Conservation (phyloP, 2,888 invertebrate species). For the Seira ritae region DNA sequence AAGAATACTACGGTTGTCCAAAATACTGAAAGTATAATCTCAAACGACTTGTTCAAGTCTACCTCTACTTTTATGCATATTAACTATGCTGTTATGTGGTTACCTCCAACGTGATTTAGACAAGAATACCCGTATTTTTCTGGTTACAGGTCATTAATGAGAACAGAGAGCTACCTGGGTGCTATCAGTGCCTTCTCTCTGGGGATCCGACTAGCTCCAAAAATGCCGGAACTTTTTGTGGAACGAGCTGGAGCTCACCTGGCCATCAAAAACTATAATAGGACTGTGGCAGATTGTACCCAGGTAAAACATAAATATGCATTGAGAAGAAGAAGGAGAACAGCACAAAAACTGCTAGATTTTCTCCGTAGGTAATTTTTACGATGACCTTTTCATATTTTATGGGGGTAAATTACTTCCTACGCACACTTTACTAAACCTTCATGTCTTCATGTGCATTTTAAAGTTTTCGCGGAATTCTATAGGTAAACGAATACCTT, state of each 20-base stretch:
- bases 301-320: slow-evolving; percentile 76
- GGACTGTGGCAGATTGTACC: slow-evolving; percentile 81
- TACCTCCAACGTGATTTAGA: too few relatives aligned
- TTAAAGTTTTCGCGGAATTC: not conserved
- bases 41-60: too few relatives aligned
- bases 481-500: too few relatives aligned
- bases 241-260: slow-evolving; percentile 89
- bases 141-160: slow-evolving; percentile 81
- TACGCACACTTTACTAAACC: not conserved
- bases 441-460: too few relatives aligned
- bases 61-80: too few relatives aligned
- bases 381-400: slow-evolving; percentile 42
- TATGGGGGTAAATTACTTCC: slow-evolving; percentile 34
- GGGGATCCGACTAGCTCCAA: slow-evolving; percentile 84
- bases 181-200: slow-evolving; percentile 89
- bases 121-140: not conserved
- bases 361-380: slow-evolving; percentile 26
- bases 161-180: slow-evolving; percentile 84
- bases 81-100: too few relatives aligned
- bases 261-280: slow-evolving; percentile 84
- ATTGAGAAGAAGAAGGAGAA: not conserved
- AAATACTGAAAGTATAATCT: too few relatives aligned
- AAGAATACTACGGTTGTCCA: too few relatives aligned
- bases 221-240: slow-evolving; percentile 84
- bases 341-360: too few relatives aligned